Evolutionary conservation across 2,797 vertebrate genomes (phyloP), one percentile per base, ranked within the genome.

Genomic region (Parambassis ranga): DNA sequence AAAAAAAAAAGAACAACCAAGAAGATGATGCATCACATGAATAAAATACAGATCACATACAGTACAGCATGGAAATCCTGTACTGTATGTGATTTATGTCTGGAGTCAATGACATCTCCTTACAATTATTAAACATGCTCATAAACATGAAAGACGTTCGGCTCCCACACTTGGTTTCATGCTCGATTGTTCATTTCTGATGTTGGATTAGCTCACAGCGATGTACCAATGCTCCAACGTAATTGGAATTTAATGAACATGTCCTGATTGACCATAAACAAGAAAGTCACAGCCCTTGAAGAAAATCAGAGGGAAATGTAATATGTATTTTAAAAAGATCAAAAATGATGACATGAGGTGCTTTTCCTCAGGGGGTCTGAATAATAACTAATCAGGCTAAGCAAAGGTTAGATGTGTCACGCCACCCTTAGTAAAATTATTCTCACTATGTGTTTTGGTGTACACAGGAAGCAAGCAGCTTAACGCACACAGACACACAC

Each of bases 181-280:
- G 53, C 44, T 51, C 6, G 9, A 28, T 20, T 75, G 23, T 60
- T 65, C 31, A 9, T 19, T 32, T 52, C 44, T 23, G 24, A 28
- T 52, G 46, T 50, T 22, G 20, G 23, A 72, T 57, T 19, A 50
- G 49, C 63, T 69, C 71, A 49, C 23, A 65, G 76, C 43, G 39
- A 30, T 36, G 39, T 51, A 23, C 13, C 39, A 30, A 7, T 36
- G 43, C 52, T 67, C 23, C 23, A 4, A 15, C 11, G 28, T 70
- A 71, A 75, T 51, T 67, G 30, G 26, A 77, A 80, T 75, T 59
- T 32, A 73, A 81, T 56, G 43, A 75, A 44, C 26, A 32, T 16
- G 19, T 37, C 30, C 24, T 49, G 59, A 64, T 44, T 77, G 58
- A 43, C 53, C 60, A 59, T 72, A 64, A 78, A 74, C 51, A 69